Evolutionary conservation across 2,888 invertebrate genomes (phyloP), one percentile per base, ranked within the genome.

Genomic region (Cephus pygmeus): DNA sequence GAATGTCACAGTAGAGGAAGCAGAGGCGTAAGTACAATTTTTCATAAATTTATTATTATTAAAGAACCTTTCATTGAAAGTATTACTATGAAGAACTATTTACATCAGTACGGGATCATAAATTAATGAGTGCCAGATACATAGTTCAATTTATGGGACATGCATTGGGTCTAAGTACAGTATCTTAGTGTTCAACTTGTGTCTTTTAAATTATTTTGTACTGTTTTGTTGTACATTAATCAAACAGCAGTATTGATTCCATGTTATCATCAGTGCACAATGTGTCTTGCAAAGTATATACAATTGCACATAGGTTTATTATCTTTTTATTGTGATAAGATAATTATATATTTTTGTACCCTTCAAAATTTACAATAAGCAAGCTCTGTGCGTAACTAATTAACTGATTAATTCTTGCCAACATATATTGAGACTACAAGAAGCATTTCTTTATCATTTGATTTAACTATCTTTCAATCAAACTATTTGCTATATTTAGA

Each of bases 1-100:
- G 85, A 96, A 96, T 84, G 98, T 99, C 15, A 93, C 95, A 35
- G 93, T 96, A 31, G 96, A 96, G 84, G 97, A 97, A 90, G 99
- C 98, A 6, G 96, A 97, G 92, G 94, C 94, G 96, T 98, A 93
- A 93, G 94, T 92, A 78, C 76, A 69, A 33, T 15, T 34, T 40
- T 78, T 79, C 68, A 40, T 77, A 76, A 71, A 31, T 69, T n/a
- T 69, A 76, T 30, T 68, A n/a, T 75, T 9, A 35, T 80, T 23
- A 23, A 56, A 15, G 23, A 56, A 2, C 9, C 23, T 73, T 73
- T 75, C 69, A 33, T 73, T 30, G 9, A 33, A 73, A 75, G 69
- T 73, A 12, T 15, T 35, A 56, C 15, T 56, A 56, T 2, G 2
- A 23, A 56, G 23, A 23, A 23, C 56, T 9, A 1, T 2, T 56